Percentiles rank a stretch among this genome's conserved stretches.
Evolutionary conservation across 2,797 vertebrate species (phyloP).

Genomic region (Triplophysa bombifrons): DNA sequence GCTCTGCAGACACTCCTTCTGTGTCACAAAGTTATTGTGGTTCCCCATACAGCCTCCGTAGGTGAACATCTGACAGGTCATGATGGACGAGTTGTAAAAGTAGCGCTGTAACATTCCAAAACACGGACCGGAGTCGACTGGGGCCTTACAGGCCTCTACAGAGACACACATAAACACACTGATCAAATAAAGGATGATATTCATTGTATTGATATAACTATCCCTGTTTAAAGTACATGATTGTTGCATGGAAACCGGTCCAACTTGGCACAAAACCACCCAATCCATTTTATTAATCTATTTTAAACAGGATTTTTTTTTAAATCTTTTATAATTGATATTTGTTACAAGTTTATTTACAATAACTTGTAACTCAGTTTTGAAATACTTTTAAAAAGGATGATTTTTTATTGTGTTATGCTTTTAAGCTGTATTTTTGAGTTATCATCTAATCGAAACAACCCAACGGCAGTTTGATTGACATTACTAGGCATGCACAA

Average conservation of each 20-base stretch:
- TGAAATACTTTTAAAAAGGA: no score
- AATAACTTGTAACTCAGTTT: no score
- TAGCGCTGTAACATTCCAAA: constrained; percentile 74
- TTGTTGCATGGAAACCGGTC: not conserved
- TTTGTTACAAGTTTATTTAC: no score
- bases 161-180: constrained; percentile 34
- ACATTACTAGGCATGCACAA: no score
- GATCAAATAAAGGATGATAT: not conserved
- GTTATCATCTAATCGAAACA: no score
- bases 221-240: not conserved
- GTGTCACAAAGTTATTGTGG: constrained; percentile 84
- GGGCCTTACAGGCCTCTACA: constrained; percentile 78
- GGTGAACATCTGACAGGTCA: constrained; percentile 84
- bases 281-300: not conserved
- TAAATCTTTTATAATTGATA: no score
- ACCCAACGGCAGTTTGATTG: no score
- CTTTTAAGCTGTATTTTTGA: no score
- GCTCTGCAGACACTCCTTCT: constrained; percentile 89
- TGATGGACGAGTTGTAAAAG: constrained; percentile 87
- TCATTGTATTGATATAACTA: no score
- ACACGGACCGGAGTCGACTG: constrained; percentile 80
- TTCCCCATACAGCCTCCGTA: constrained; percentile 91
- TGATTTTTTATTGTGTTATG: no score
- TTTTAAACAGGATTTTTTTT: no score
- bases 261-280: not conserved